Evolutionary conservation across 2,888 invertebrate species (phyloP), one percentile per base, ranked within the genome.

Genomic region (Archips crataeganus): DNA sequence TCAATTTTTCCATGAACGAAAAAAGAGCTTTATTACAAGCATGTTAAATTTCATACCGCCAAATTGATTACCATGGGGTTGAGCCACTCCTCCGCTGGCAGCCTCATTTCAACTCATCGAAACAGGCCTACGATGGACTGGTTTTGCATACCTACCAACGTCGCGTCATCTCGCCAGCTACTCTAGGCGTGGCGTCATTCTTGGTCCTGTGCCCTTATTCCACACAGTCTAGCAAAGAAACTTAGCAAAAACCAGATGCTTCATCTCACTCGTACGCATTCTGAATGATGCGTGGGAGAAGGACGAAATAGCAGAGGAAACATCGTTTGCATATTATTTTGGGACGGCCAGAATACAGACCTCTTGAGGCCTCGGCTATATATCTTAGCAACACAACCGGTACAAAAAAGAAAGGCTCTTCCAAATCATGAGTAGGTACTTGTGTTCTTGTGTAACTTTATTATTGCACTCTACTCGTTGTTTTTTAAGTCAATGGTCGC

Each of bases 121-220:
- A 34, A 59, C 4, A 32, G 8, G 57, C 57, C 67, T 57, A 57
- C 9, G 23, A 60, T 39, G 15, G 45, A 68, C 67, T 47, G 67
- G 67, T 68, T 68, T 68, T 11, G 67, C 60, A 47, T 59, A 45
- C 67, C 59, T 47, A 60, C 65, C 60, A 60, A 39, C 34, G 34
- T 8, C 42, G 59, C 59, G n/a, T 65, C 39, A 65, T 54, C 39
- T 59, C 59, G 10, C 54, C 8, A 47, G 34, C 63, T 42, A 36
- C 60, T 60, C 57, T 32, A 32, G 63, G 63, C 45, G 63, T 63
- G 63, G 63, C 63, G 32, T 63, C 47, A 49, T 49, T 32, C 63
- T 63, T 45, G 32, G 23, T 45, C 45, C 42, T 45, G 32, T 5
- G 63, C 34, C 57, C 32, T 32, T 57, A 57, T 57, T 57, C 57